These are phyloP conservation scores for Dendrocincla fuliginosa DNA, from an alignment of 2,797 vertebrate genomes.

Conservation along the genomic window DNA sequence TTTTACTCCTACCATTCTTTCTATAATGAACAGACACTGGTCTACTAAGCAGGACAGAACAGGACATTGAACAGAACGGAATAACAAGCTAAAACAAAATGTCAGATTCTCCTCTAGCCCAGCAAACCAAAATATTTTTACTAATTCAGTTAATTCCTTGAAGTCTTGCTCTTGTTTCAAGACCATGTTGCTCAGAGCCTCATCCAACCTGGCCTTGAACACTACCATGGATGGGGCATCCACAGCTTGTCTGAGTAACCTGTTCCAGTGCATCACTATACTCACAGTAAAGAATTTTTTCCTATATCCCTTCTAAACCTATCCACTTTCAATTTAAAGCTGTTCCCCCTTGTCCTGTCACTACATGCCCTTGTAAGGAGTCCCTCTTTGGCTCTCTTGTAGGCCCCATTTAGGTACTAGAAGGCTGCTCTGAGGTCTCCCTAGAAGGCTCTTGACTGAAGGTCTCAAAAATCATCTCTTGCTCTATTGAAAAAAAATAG, in stretches of 20 bases:
- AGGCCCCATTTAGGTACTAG: not conserved
- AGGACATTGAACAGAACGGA: too few species aligned
- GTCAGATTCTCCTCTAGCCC: too few species aligned
- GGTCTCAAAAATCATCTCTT: not conserved
- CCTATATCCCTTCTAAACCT: not conserved
- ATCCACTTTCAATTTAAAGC: not conserved
- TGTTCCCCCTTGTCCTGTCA: not conserved
- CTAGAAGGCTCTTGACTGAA: conserved; percentile 20
- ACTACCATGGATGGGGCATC: not conserved
- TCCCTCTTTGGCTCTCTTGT: not conserved
- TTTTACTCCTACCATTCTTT: too few species aligned
- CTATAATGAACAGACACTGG: too few species aligned
- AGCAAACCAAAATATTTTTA: too few species aligned
- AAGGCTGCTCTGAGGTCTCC: not conserved
- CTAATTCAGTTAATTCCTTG: too few species aligned
- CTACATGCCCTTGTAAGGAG: not conserved
- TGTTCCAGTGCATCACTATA: not conserved
- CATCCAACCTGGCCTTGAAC: not conserved
- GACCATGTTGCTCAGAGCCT: not conserved
- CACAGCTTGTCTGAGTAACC: not conserved
- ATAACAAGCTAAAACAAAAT: too few species aligned
- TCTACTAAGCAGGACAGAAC: too few species aligned
- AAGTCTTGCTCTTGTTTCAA: too few species aligned
- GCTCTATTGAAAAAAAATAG: not conserved
- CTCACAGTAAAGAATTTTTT: not conserved